These are phyloP conservation scores for Marisa cornuarietis DNA, from an alignment of 1,140 invertebrate genomes.

Conservation along the genomic window DNA sequence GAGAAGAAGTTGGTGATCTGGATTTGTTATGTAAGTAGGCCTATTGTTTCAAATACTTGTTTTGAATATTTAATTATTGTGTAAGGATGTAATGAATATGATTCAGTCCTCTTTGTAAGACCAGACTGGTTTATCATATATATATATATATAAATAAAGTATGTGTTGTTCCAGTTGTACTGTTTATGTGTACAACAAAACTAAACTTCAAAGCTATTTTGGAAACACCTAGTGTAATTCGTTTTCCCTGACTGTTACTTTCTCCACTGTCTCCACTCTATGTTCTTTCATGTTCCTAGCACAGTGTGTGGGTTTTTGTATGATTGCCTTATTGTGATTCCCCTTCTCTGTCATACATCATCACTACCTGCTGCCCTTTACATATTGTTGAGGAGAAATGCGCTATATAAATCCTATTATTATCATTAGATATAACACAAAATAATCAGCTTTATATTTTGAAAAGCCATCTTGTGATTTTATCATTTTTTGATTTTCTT, in stretches of 20 bases:
- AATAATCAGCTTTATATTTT: background rate
- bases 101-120: too few relatives aligned
- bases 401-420: background rate
- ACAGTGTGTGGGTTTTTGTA: background rate
- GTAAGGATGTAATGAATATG: too few relatives aligned
- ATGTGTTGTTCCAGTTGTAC: too few relatives aligned
- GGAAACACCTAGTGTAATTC: too few relatives aligned
- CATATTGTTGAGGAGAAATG: background rate
- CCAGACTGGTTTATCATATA: too few relatives aligned
- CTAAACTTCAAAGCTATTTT: too few relatives aligned
- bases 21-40: conserved; percentile 31
- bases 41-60: background rate
- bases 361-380: background rate
- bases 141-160: too few relatives aligned
- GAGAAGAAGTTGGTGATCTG: conserved; percentile 23
- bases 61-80: too few relatives aligned
- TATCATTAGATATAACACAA: background rate
- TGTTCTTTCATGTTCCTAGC: too few relatives aligned
- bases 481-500: background rate
- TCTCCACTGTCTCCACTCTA: too few relatives aligned
- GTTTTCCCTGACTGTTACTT: too few relatives aligned
- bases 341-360: background rate
- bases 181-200: too few relatives aligned
- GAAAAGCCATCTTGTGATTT: background rate
- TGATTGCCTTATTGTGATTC: background rate